Conservation (phyloP, 2,888 invertebrate species). For the Ditula angustiorana region DNA sequence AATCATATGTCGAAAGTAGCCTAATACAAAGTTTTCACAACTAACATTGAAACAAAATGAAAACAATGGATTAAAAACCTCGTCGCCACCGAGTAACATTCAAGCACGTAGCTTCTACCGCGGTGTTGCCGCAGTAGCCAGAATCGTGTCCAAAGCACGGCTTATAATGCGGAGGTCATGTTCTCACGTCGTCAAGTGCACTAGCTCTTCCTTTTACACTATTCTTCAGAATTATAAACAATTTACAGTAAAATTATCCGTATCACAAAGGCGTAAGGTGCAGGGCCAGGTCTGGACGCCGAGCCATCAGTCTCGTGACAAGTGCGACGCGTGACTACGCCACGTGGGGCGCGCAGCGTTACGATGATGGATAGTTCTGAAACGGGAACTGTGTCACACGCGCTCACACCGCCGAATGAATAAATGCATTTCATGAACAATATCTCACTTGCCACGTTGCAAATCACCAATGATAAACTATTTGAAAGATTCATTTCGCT, state of each 20-base stretch:
- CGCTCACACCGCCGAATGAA: conserved; percentile 17
- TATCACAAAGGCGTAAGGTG: conserved; percentile 26
- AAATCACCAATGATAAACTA: conserved; percentile 1
- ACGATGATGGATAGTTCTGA: conserved; percentile 51
- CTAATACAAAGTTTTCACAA: background rate
- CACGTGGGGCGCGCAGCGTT: conserved; percentile 44
- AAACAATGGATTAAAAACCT: background rate
- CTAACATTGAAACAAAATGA: background rate
- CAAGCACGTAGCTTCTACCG: conserved; percentile 14
- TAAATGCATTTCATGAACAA: conserved; percentile 11
- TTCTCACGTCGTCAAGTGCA: conserved; percentile 44
- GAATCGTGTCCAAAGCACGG: conserved; percentile 30
- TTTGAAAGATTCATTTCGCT: background rate
- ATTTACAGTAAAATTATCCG: background rate
- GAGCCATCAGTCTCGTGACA: conserved; percentile 46
- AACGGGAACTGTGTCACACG: conserved; percentile 43
- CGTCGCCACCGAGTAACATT: conserved; percentile 2
- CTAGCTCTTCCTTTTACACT: conserved; percentile 35
- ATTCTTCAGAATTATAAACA: conserved; percentile 16
- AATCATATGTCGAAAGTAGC: background rate
- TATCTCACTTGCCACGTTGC: background rate
- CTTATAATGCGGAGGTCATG: conserved; percentile 44
- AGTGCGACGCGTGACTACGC: conserved; percentile 49
- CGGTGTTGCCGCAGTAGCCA: conserved; percentile 35
- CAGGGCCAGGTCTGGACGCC: conserved; percentile 25